phyloP scores from a whole-genome alignment of 1,140 invertebrate genomes.

The Pygmarrhopalites habei region DNA sequence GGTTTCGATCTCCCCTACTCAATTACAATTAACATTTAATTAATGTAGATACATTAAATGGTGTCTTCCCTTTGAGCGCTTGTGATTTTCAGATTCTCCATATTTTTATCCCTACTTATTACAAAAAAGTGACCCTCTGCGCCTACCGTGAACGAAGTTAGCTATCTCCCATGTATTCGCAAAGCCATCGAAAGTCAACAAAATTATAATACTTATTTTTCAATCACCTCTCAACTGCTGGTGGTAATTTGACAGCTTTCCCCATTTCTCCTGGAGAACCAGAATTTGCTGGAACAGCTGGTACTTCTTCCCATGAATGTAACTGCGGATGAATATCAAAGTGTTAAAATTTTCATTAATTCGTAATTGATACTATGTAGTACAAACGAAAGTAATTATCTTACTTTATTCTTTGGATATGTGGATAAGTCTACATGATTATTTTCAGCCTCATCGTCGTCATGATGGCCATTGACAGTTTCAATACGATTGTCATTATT shows the following conservation, averaged over 20 bases:
- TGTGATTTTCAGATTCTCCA: too few species aligned
- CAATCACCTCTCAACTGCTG: constrained; percentile 74
- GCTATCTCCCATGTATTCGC: too few species aligned
- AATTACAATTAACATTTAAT: too few species aligned
- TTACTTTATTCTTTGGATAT: neutral
- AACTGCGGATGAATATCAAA: constrained; percentile 43
- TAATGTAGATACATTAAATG: too few species aligned
- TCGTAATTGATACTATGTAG: neutral
- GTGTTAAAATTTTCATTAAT: neutral
- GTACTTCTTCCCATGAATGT: constrained; percentile 64
- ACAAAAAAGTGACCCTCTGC: too few species aligned
- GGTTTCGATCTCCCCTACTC: too few species aligned
- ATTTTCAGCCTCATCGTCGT: constrained; percentile 18
- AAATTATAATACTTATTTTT: too few species aligned
- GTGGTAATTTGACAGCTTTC: constrained; percentile 75
- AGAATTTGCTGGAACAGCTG: constrained; percentile 56
- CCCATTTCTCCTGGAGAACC: constrained; percentile 80
- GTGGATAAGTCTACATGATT: neutral
- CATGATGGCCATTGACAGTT: constrained; percentile 20
- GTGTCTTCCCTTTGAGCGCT: too few species aligned
- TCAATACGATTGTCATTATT: constrained; percentile 21
- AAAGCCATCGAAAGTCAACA: too few species aligned
- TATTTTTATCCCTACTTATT: too few species aligned
- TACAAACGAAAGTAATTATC: too few species aligned
- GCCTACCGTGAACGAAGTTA: too few species aligned